Evolutionary conservation across 2,888 invertebrate species (phyloP), one percentile per base, ranked within the genome.

Genomic region (Schrankia costaestrigalis): DNA sequence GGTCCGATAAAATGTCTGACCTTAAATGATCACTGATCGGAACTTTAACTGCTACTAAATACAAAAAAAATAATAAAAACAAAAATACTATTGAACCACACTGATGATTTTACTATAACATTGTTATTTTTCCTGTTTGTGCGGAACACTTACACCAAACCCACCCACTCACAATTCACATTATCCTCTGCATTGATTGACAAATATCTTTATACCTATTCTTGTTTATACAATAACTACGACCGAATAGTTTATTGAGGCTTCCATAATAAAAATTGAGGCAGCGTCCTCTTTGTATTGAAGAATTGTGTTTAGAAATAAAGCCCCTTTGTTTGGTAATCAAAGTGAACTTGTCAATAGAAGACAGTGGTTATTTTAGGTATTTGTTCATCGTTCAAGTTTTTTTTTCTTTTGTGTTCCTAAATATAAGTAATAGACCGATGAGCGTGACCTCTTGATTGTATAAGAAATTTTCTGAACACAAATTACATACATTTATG

Each of bases 191-290:
- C 36, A 29, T 25, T 39, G 25, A 38, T 22, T 19, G 12, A 37
- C 14, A 37, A 35, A 30, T 41, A 27, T 15, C 27, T 27, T 36
- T 27, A 22, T 26, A 15, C 15, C 7, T 15, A 26, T 31, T 25
- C 18, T 36, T 42, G 15, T 25, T 21, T 33, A 14, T 27, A 53
- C 24, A 42, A 47, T 36, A 42, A 40, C 29, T 24, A 31, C n/a
- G 13, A 19, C 27, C 25, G 24, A 42, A 25, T 36, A 41, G 21
- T 56, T 42, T 52, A 51, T 41, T 37, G 38, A 14, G 34, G 26
- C 11, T 24, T 32, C 34, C 19, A 37, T 35, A 31, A 25, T 39
- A 36, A 42, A 51, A 52, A 34, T 19, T 27, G 31, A 33, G 25
- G 34, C 38, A 34, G 22, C 14, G 13, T 12, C 13, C 26, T 44